Percentiles rank a stretch among this genome's conserved stretches.
Conservation (phyloP, 2,113 vertebrate species). For the Hippocampus comes region DNA sequence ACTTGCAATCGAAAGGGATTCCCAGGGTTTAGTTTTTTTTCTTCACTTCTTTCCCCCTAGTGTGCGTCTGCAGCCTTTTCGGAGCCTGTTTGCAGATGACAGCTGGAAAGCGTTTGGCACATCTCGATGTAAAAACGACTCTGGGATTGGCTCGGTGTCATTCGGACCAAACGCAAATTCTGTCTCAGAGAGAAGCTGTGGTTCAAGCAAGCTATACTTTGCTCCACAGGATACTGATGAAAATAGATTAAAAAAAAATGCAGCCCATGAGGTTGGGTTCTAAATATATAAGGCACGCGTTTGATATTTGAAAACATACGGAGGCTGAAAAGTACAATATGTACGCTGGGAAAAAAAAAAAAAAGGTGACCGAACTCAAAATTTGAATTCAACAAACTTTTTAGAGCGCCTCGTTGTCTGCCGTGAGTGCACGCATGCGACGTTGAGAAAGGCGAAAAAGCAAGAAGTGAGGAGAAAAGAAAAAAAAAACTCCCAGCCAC, state of each 20-base stretch:
- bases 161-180: not conserved
- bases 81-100: constrained; percentile 12
- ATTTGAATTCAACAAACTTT: too few species aligned
- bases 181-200: constrained; percentile 27
- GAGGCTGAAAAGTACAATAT: not conserved
- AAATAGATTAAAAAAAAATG: not conserved
- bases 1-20: constrained; percentile 14
- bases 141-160: not conserved
- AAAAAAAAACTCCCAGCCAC: too few species aligned
- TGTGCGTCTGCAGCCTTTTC: constrained; percentile 22
- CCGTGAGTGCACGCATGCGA: too few species aligned
- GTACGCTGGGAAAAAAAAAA: too few species aligned
- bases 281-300: not conserved
- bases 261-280: not conserved
- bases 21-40: not conserved
- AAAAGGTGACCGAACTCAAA: too few species aligned
- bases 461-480: too few species aligned
- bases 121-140: not conserved
- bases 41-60: not conserved
- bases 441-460: too few species aligned
- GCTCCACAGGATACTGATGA: not conserved
- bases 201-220: constrained; percentile 7
- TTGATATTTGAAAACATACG: too few species aligned
- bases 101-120: constrained; percentile 1
- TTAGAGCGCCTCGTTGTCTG: too few species aligned